Conservation (phyloP, 2,797 vertebrate genomes). For the Allochrocebus solatus region DNA sequence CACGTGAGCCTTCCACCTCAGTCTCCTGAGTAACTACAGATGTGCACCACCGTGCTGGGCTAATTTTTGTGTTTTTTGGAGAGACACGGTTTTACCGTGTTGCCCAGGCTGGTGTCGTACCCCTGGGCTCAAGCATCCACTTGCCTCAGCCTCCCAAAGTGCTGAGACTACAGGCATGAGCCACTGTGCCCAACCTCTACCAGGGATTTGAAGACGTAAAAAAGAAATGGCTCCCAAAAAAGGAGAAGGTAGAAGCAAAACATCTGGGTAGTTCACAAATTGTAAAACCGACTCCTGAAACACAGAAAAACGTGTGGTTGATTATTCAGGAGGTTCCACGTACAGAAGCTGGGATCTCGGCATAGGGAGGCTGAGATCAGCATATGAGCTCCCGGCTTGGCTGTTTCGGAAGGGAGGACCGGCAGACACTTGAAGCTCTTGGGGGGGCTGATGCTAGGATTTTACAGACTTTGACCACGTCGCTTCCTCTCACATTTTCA, state of each 20-base stretch:
- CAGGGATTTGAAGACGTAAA: not conserved
- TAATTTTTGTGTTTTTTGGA: not conserved
- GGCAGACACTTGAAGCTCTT: not conserved
- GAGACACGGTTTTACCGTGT: not conserved
- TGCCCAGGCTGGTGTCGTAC: not conserved
- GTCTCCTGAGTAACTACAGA: not conserved
- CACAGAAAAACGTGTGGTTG: fast-evolving
- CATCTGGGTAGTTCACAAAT: not conserved
- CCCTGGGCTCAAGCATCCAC: not conserved
- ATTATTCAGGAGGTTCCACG: not conserved
- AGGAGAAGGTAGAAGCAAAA: not conserved
- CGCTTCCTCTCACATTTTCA: not conserved
- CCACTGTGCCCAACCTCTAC: not conserved
- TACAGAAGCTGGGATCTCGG: not conserved
- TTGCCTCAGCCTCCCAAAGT: not conserved
- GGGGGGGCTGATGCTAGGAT: not conserved
- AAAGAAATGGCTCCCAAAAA: not conserved
- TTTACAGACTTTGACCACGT: not conserved
- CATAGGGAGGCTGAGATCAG: not conserved
- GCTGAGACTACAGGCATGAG: not conserved
- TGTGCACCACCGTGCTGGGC: not conserved
- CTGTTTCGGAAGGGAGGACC: not conserved
- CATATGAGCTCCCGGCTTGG: not conserved
- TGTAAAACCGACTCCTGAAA: not conserved
- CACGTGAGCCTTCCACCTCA: not conserved